Percentiles rank a stretch among this genome's conserved stretches.
Evolutionary conservation across 2,888 invertebrate genomes (phyloP).

Genomic region (Cremastobaeus sp.): DNA sequence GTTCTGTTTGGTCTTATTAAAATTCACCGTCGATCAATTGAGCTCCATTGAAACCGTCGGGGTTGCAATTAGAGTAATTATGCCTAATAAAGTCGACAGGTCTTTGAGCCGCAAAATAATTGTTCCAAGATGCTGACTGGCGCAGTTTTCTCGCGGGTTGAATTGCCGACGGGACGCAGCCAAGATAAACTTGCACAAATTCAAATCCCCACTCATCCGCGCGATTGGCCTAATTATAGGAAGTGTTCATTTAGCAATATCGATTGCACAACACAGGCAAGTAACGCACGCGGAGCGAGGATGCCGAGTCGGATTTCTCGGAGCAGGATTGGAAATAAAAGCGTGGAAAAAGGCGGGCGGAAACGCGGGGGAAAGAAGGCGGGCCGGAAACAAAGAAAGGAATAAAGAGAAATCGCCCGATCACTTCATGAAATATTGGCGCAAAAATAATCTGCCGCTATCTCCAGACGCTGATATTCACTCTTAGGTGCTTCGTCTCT

Average conservation of each 20-base stretch:
- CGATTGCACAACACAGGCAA: constrained; percentile 23
- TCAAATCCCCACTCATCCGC: constrained; percentile 17
- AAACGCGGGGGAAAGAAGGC: not conserved
- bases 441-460: constrained; percentile 47
- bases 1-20: too few species aligned
- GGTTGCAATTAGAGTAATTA: too few species aligned
- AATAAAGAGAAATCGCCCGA: constrained; percentile 25
- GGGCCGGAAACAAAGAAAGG: constrained; percentile 13
- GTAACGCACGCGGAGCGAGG: constrained; percentile 9
- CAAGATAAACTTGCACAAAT: constrained; percentile 6
- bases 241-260: constrained; percentile 36
- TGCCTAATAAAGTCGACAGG: too few species aligned
- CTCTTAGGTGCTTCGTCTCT: constrained; percentile 73
- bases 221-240: constrained; percentile 38
- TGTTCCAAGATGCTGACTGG: too few species aligned
- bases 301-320: constrained; percentile 29
- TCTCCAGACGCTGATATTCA: constrained; percentile 63
- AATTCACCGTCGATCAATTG: not conserved
- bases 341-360: not conserved
- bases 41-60: not conserved
- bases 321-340: not conserved
- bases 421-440: constrained; percentile 47
- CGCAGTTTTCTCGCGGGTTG: too few species aligned
- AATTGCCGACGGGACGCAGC: too few species aligned
- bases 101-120: too few species aligned